These are phyloP conservation scores for Agrochola lota DNA, from an alignment of 2,888 invertebrate genomes.

Conservation along the genomic window DNA sequence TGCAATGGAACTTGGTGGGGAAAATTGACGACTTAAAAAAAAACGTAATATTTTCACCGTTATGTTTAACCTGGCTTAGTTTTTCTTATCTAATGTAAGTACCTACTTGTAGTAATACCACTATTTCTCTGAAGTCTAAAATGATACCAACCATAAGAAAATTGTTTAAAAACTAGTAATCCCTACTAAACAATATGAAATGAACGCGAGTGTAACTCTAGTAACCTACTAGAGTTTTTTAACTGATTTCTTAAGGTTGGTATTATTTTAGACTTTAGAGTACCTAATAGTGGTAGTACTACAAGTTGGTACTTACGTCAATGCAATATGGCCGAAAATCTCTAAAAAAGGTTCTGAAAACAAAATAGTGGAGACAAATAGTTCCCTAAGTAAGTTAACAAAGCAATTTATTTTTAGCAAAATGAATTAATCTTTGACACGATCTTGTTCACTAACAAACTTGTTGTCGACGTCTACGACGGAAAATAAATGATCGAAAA, in stretches of 20 bases:
- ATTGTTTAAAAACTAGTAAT: no score
- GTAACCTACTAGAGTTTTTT: not conserved
- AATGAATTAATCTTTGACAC: not conserved
- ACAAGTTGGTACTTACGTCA: no score
- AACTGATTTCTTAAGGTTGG: not conserved
- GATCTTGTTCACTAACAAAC: conserved; percentile 3
- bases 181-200: no score
- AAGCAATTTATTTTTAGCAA: not conserved
- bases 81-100: not conserved
- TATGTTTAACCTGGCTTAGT: not conserved
- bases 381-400: not conserved
- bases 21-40: not conserved
- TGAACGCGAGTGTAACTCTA: no score
- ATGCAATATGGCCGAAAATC: not conserved
- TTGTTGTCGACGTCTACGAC: not conserved
- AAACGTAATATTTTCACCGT: not conserved
- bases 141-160: no score
- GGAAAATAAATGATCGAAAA: not conserved
- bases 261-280: not conserved
- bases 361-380: not conserved
- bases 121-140: no score
- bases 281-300: not conserved
- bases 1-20: not conserved
- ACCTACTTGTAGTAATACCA: no score
- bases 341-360: not conserved